Evolutionary conservation across 1,140 invertebrate species (phyloP), one percentile per base, ranked within the genome.

Genomic region (Diorhabda elongata): DNA sequence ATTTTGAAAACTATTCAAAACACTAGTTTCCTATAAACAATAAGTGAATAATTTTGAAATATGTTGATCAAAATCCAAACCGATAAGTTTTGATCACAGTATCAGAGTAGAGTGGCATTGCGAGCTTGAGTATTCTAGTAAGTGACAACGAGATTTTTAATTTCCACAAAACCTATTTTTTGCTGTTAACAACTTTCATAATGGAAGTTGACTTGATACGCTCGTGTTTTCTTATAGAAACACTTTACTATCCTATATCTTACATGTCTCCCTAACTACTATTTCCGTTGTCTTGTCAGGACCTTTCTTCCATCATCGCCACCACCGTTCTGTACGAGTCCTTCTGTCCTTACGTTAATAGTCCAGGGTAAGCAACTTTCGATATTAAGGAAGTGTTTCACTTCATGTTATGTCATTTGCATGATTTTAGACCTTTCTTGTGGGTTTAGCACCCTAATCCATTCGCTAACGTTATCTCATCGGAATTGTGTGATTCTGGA

Each of bases 351-450:
- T 58, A 56, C 63, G 63, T 64, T 64, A 56, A 44, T 52, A 47
- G 64, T 58, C 64, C 47, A 65, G 57, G 52, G 41, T 52, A 6
- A n/a, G 47, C 56, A 65, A 65, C 64, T 65, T 58, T 65, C 67
- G 71, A 73, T 73, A 73, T 73, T 73, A 73, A 73, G 71, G 71
- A 73, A 73, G 69, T 73, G 71, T 73, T 73, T 69, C 67, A 70
- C 71, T 73, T 69, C 71, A 70, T 73, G 71, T 73, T 68, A 73
- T 69, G 71, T 73, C 71, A 73, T 73, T 73, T 73, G 69, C 71
- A 73, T 73, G 71, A 45, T 47, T 65, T 65, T 65, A 52, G 47
- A n/a, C 47, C 47, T n/a, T 52, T 52, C 47, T 52, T 52, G 47
- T 52, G 47, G 47, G 47, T 52, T 52, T 52, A 52, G 47, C 47